Percentiles rank a stretch among this genome's conserved stretches.
Conservation (phyloP, 2,888 invertebrate species). For the Strigamia crassipes region DNA sequence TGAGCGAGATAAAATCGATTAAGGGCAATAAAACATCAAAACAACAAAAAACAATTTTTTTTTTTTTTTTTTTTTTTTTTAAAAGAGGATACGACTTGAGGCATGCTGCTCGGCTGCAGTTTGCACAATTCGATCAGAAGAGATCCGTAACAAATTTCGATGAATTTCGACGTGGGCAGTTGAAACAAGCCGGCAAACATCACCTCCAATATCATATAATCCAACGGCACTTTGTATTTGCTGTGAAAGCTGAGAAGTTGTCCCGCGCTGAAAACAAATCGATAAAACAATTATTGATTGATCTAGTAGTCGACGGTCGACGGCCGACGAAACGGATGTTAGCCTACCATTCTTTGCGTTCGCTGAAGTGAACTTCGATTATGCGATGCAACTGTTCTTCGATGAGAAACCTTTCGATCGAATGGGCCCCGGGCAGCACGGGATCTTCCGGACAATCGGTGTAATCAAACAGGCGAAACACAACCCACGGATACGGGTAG, state of each 20-base stretch:
- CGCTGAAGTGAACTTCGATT: slow-evolving; percentile 81
- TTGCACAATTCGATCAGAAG: slow-evolving; percentile 96
- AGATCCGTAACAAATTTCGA: slow-evolving; percentile 93
- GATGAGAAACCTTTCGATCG: slow-evolving; percentile 95
- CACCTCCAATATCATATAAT: slow-evolving; percentile 94
- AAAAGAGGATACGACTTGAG: slow-evolving; percentile 69
- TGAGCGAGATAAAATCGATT: slow-evolving; percentile 72
- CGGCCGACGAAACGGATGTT: too few relatives aligned
- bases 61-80: neutral
- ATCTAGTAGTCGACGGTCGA: too few relatives aligned
- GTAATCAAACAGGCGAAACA: slow-evolving; percentile 95
- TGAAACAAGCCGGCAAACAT: slow-evolving; percentile 93
- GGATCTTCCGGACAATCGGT: slow-evolving; percentile 88
- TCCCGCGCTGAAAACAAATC: slow-evolving; percentile 68
- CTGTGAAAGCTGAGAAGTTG: slow-evolving; percentile 89
- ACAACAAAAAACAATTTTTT: neutral
- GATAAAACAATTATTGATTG: too few relatives aligned
- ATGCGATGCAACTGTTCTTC: slow-evolving; percentile 97
- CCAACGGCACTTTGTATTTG: slow-evolving; percentile 90
- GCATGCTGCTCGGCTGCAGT: slow-evolving; percentile 94
- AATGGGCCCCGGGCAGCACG: slow-evolving; percentile 88
- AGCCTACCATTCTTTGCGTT: slow-evolving; percentile 85
- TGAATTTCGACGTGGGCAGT: slow-evolving; percentile 83
- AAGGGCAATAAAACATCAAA: slow-evolving; percentile 12
- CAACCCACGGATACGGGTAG: slow-evolving; percentile 93